Evolutionary conservation across 2,113 vertebrate genomes (phyloP).

Genomic region (Progne subis): DNA sequence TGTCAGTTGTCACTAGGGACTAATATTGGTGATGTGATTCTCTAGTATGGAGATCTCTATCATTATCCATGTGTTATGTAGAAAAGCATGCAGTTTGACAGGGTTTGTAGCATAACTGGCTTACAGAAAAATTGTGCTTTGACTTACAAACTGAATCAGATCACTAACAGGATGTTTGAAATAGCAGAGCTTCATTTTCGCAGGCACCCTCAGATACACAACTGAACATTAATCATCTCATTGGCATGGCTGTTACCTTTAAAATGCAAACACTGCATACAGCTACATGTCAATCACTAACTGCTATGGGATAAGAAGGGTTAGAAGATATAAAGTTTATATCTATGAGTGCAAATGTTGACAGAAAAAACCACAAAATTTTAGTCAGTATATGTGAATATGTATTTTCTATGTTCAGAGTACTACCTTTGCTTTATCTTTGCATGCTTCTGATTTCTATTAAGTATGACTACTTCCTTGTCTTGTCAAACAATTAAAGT

Average conservation of each 20-base stretch:
- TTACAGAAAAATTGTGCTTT: not conserved
- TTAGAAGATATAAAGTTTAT: too few species aligned
- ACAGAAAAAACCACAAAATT: not conserved
- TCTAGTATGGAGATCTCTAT: not conserved
- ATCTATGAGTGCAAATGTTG: not conserved
- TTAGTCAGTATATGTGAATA: not conserved
- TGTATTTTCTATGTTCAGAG: not conserved
- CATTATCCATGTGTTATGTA: not conserved
- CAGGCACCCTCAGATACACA: not conserved
- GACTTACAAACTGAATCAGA: not conserved
- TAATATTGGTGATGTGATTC: not conserved
- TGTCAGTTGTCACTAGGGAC: not conserved
- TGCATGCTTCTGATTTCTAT: slow-evolving; percentile 47
- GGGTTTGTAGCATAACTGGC: not conserved
- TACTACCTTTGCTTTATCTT: not conserved
- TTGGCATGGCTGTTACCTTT: not conserved
- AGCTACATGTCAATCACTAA: not conserved
- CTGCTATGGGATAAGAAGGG: not conserved
- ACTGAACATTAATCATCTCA: not conserved
- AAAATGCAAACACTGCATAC: not conserved
- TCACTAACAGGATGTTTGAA: not conserved
- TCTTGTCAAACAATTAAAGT: slow-evolving; percentile 58
- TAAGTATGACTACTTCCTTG: slow-evolving; percentile 44
- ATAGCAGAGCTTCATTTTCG: not conserved
- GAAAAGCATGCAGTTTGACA: not conserved